A percentile compares a stretch with the other conserved stretches of the same genome.
phyloP scores from a whole-genome alignment of 2,888 invertebrate genomes.

The Nephrocerus scutellatus region DNA sequence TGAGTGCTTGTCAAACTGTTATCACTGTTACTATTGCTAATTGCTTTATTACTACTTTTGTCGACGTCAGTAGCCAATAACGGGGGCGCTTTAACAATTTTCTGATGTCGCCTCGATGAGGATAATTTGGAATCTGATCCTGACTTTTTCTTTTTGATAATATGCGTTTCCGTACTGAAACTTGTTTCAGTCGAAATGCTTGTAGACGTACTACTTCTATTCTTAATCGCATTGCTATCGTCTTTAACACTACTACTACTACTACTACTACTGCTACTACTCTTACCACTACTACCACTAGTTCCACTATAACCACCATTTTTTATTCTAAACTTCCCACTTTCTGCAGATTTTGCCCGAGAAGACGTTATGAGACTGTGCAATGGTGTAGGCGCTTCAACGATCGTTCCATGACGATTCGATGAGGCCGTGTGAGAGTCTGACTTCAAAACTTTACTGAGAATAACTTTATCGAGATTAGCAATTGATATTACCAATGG shows the following conservation, averaged over 20 bases:
- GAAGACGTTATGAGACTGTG: slow-evolving; percentile 2
- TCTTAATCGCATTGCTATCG: slow-evolving; percentile 15
- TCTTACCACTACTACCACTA: slow-evolving; percentile 19
- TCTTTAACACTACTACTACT: neutral
- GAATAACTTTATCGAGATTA: slow-evolving; percentile 46
- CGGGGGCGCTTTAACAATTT: too few relatives aligned
- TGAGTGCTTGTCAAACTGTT: slow-evolving; percentile 22
- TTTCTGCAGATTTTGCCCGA: slow-evolving; percentile 15
- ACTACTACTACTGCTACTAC: slow-evolving; percentile 13
- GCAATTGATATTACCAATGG: slow-evolving; percentile 48
- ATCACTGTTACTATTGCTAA: slow-evolving; percentile 18
- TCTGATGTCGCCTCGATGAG: slow-evolving; percentile 18
- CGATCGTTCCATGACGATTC: slow-evolving; percentile 32
- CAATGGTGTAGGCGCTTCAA: slow-evolving; percentile 31
- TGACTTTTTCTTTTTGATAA: slow-evolving; percentile 36
- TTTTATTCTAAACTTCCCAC: slow-evolving; percentile 8
- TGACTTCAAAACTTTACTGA: slow-evolving; percentile 42
- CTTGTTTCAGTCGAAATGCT: slow-evolving; percentile 29
- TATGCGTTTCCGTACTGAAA: slow-evolving; percentile 40
- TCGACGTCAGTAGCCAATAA: too few relatives aligned
- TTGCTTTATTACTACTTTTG: too few relatives aligned
- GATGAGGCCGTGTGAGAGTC: slow-evolving; percentile 40
- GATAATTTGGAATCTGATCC: too few relatives aligned
- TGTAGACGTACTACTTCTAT: slow-evolving; percentile 18
- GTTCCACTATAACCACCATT: slow-evolving; percentile 24